Conservation (phyloP, 1,140 invertebrate genomes). For the Xylocopa sonorina region DNA sequence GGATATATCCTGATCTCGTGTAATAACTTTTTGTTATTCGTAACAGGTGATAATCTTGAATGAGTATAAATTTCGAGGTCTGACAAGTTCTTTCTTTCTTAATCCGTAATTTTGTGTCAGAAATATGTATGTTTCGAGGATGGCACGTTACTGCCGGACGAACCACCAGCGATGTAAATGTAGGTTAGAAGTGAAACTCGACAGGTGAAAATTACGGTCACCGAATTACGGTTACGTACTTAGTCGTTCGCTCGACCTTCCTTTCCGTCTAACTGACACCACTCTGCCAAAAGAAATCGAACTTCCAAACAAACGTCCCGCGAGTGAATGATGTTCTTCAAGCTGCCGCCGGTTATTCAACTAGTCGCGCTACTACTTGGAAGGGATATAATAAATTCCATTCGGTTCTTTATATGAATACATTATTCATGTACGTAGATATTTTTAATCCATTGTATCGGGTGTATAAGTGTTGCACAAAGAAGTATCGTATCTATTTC, state of each 20-base stretch:
- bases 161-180: constrained; percentile 64
- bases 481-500: too few relatives aligned
- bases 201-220: constrained; percentile 77
- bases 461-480: too few relatives aligned
- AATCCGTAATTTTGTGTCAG: neutral
- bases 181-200: constrained; percentile 81
- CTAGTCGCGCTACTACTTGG: neutral
- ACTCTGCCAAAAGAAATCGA: neutral
- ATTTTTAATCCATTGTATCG: too few relatives aligned
- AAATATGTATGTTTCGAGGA: constrained; percentile 23
- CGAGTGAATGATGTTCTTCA: constrained; percentile 11
- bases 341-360: constrained; percentile 33
- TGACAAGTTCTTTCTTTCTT: neutral
- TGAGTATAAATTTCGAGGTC: neutral
- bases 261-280: neutral
- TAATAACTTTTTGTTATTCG: neutral
- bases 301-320: constrained; percentile 14
- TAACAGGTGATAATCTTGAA: neutral
- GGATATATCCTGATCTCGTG: neutral
- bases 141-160: neutral
- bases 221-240: constrained; percentile 59
- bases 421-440: neutral
- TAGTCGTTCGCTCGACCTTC: constrained; percentile 28
- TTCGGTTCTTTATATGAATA: neutral
- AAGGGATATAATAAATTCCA: constrained; percentile 34